These are phyloP conservation scores for Glyphotaelius pellucidus DNA, from an alignment of 2,888 invertebrate genomes.

Conservation along the genomic window DNA sequence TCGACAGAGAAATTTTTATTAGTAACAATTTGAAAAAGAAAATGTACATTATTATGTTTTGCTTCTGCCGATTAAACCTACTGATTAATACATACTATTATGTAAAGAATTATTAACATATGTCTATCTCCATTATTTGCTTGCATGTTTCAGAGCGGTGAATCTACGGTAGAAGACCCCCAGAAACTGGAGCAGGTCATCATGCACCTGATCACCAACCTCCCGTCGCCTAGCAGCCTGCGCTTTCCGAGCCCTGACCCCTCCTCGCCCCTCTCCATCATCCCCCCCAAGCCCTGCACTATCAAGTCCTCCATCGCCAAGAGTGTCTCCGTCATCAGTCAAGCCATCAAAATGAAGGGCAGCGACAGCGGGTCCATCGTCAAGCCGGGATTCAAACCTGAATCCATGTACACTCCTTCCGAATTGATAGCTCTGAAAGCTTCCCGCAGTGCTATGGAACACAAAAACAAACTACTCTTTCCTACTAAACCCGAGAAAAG, in stretches of 20 bases:
- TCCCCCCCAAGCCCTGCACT: constrained; percentile 71
- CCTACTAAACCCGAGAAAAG: not conserved
- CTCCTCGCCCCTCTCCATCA: constrained; percentile 68
- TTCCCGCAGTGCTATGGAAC: not conserved
- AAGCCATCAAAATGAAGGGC: constrained; percentile 56
- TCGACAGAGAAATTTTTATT: no score
- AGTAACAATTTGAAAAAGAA: no score
- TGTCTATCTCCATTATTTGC: not conserved
- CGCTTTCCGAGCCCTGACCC: constrained; percentile 46
- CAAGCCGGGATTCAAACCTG: constrained; percentile 26
- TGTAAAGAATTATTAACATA: not conserved
- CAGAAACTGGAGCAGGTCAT: constrained; percentile 80
- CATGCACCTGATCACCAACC: constrained; percentile 78
- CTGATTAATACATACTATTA: not conserved
- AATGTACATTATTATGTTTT: not conserved
- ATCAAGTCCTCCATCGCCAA: constrained; percentile 72
- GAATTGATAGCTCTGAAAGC: not conserved
- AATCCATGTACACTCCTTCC: not conserved
- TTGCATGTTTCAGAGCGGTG: constrained; percentile 65
- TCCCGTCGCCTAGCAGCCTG: constrained; percentile 67
- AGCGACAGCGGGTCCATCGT: constrained; percentile 35
- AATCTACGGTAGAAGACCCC: constrained; percentile 78
- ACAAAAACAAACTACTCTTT: constrained; percentile 12
- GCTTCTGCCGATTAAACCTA: not conserved
- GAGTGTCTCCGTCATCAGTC: constrained; percentile 71